A percentile compares a stretch with the other conserved stretches of the same genome.
Conservation (phyloP, 2,888 invertebrate species). For the Diarsia mendica region DNA sequence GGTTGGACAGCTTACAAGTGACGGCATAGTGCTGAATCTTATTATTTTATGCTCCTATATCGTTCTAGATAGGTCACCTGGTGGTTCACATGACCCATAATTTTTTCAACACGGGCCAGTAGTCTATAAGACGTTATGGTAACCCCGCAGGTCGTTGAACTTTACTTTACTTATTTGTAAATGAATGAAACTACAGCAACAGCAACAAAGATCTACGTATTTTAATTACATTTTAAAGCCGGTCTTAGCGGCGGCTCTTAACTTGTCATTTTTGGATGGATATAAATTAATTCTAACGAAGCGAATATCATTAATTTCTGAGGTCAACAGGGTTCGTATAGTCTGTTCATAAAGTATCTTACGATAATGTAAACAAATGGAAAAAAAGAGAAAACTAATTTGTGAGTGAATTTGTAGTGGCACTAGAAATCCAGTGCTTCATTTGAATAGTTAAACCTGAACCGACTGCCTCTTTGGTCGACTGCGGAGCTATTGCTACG, state of each 20-base stretch:
- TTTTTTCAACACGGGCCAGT: too few species aligned
- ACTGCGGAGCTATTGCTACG: too few species aligned
- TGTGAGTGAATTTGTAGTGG: background rate
- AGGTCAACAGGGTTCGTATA: conserved; percentile 42
- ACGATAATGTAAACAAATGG: background rate
- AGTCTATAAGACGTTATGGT: too few species aligned
- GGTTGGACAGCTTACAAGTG: too few species aligned
- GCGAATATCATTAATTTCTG: conserved; percentile 47
- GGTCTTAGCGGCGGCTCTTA: conserved; percentile 40
- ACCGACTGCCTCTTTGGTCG: too few species aligned
- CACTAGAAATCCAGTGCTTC: background rate
- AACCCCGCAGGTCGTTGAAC: background rate
- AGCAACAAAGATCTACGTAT: background rate
- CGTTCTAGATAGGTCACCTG: too few species aligned
- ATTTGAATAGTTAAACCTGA: background rate
- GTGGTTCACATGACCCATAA: too few species aligned
- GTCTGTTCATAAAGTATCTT: background rate
- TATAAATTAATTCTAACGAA: conserved; percentile 51
- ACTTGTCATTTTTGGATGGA: conserved; percentile 51
- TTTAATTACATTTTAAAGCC: conserved; percentile 47
- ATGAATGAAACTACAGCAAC: conserved; percentile 5
- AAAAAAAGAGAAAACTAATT: background rate
- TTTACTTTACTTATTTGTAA: background rate
- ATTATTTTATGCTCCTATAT: too few species aligned
- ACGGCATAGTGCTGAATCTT: too few species aligned